Base-by-base conservation (phyloP, 2,888 invertebrate species). In the Diplolepis rosae region DNA sequence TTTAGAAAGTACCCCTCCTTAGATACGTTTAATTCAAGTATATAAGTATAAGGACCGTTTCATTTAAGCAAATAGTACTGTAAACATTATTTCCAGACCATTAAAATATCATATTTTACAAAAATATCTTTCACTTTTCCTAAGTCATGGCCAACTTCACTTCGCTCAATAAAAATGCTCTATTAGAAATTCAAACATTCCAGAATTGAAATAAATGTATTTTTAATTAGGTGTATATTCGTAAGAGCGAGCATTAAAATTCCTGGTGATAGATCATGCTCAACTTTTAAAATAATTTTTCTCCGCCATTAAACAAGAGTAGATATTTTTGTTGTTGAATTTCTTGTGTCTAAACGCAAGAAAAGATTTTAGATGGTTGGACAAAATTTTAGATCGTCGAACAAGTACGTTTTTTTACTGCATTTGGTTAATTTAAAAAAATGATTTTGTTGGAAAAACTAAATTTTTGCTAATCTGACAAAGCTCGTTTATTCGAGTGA, bases 231-330 rank as follows among this genome's bases (percentile, higher is more conserved):
- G 27, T 13, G 2, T 5, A 52, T 52, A 9, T 28, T n/a, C 27
- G 1, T 28, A 52, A 52, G 28, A 52, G n/a, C 7, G 6, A 52
- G 52, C 52, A 27, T 52, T 52, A 28, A 52, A 52, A 52, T 52
- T 28, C 6, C 28, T 28, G 27, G 27, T 28, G 1, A 30, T 15
- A 4, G 28, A 18, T 54, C 56, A 65, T 30, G 9, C 22, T 39
- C 9, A 11, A 35, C 9, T 56, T 30, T 7, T n/a, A 18, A 52
- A 24, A 7, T 24, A 24, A 28, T 28, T 28, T n/a, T n/a, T 27
- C n/a, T n/a, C n/a, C 24, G n/a, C 7, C 28, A 24, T 51, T 51
- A 28, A 5, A 24, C n/a, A 7, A 6, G 13, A 18, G 6, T 45
- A n/a, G n/a, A n/a, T n/a, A n/a, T n/a, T n/a, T n/a, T n/a, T n/a